Percentiles rank a stretch among this genome's conserved stretches.
phyloP scores from a whole-genome alignment of 2,888 invertebrate genomes.

The Baccha elongata region DNA sequence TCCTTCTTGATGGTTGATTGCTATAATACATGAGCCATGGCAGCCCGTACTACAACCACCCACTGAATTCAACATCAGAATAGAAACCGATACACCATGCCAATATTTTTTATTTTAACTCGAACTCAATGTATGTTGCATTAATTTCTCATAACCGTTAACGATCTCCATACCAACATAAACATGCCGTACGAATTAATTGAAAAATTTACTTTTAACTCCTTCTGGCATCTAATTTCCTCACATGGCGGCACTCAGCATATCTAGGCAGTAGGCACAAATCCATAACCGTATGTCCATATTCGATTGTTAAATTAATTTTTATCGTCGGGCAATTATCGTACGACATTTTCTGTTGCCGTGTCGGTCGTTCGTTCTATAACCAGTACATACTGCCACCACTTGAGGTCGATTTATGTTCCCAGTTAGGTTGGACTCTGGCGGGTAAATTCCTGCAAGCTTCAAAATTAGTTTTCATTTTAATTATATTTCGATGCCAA shows the following conservation, averaged over 20 bases:
- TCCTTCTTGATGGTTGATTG: slow-evolving; percentile 22
- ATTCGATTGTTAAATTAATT: slow-evolving; percentile 73
- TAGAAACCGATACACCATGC: slow-evolving; percentile 16
- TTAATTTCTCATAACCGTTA: slow-evolving; percentile 70
- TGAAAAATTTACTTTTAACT: slow-evolving; percentile 71
- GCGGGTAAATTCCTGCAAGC: slow-evolving; percentile 47
- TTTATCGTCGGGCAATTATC: slow-evolving; percentile 70
- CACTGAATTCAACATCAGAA: not conserved
- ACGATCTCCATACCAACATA: slow-evolving; percentile 64
- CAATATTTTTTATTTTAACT: slow-evolving; percentile 1
- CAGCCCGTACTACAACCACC: not conserved
- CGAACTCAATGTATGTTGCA: slow-evolving; percentile 36
- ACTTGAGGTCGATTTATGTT: slow-evolving; percentile 46
- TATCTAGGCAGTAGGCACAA: slow-evolving; percentile 11
- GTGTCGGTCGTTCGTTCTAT: slow-evolving; percentile 33
- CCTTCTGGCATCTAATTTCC: slow-evolving; percentile 72
- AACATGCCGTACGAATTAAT: slow-evolving; percentile 70
- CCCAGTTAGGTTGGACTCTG: slow-evolving; percentile 27
- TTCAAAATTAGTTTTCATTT: slow-evolving; percentile 67
- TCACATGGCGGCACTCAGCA: slow-evolving; percentile 45
- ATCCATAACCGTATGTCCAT: slow-evolving; percentile 45
- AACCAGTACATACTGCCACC: slow-evolving; percentile 9
- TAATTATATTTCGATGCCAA: slow-evolving; percentile 68
- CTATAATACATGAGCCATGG: slow-evolving; percentile 3
- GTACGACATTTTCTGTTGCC: slow-evolving; percentile 64